Base-by-base conservation (phyloP, 2,797 vertebrate species). In the Danio aesculapii region DNA sequence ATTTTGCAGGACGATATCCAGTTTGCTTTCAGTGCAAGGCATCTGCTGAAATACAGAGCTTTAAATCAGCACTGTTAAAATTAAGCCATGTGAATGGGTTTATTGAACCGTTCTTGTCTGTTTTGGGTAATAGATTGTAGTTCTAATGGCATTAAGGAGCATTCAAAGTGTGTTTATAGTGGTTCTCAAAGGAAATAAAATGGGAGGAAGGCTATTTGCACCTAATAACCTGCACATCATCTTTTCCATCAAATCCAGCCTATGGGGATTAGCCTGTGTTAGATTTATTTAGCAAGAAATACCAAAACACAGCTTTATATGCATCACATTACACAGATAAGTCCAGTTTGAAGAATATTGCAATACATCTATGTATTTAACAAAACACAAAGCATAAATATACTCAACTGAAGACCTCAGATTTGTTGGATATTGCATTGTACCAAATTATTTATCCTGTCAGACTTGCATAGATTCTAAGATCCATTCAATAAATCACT, bases 131-230 rank as follows among this genome's bases (percentile, higher is more conserved):
- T 30, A 66, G 50, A 61, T 49, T 47, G 9, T n/a, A 7, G 10
- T 75, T 50, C 6, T 46, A 76, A 57, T 21, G n/a, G 30, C 62
- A 46, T 62, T 76, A 55, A 43, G 50, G 9, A 14, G n/a, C 50
- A 73, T 71, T 77, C 39, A n/a, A 73, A 47, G 59, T 41, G 62
- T 79, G 69, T 52, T 41, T 30, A 59, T 14, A 58, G 74, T 39
- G 47, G 50, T 70, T 71, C 49, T 62, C 72, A 43, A 74, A 76
- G 72, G 82, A 77, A 77, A 81, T 72, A 57, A 30, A 57, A 67
- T 61, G 17, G 62, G 21, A 47, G 30, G 50, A 63, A 41, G 57
- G 62, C 57, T 75, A 46, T 69, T 68, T 70, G 83, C 55, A 49
- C 49, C 43, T 57, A 70, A 81, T 67, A 52, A 71, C 62, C 67